Conservation (phyloP, 2,888 invertebrate genomes). For the Caenorhabditis macrosperma region DNA sequence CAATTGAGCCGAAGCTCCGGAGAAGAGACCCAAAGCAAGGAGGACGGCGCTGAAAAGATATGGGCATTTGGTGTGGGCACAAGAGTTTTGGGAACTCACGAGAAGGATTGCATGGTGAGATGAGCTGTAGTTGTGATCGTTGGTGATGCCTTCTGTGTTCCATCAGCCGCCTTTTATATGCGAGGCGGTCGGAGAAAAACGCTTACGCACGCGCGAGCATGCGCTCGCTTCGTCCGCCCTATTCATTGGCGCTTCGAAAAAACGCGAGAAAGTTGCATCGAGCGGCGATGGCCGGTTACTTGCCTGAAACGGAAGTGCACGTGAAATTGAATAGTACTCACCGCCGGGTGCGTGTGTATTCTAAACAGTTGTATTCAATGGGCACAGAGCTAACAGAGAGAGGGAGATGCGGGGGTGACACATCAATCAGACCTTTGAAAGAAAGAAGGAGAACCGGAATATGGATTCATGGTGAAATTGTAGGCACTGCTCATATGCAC, state of each 20-base stretch:
- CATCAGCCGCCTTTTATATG: slow-evolving; percentile 39
- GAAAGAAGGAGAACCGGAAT: slow-evolving; percentile 4
- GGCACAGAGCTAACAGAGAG: slow-evolving; percentile 1
- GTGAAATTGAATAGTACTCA: slow-evolving; percentile 47
- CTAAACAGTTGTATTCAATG: slow-evolving; percentile 39
- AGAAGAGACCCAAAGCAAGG: slow-evolving; percentile 48
- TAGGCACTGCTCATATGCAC: too few species aligned
- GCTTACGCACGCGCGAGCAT: slow-evolving; percentile 39
- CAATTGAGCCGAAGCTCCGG: slow-evolving; percentile 55
- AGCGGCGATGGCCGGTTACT: slow-evolving; percentile 46
- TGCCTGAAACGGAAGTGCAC: slow-evolving; percentile 57
- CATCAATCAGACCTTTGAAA: slow-evolving; percentile 34
- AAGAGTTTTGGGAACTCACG: slow-evolving; percentile 36
- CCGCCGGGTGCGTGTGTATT: slow-evolving; percentile 7
- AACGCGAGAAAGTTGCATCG: slow-evolving; percentile 45
- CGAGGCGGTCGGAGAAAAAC: slow-evolving; percentile 41
- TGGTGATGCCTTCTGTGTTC: slow-evolving; percentile 42
- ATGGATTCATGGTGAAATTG: too few species aligned
- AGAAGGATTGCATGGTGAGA: slow-evolving; percentile 55
- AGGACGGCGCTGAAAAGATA: slow-evolving; percentile 46
- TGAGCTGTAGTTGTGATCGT: slow-evolving; percentile 23
- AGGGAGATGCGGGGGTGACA: slow-evolving; percentile 9
- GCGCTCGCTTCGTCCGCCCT: slow-evolving; percentile 44
- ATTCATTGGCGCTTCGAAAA: slow-evolving; percentile 47
- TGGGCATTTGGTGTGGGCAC: not conserved